These are phyloP conservation scores for Pitangus sulphuratus DNA, from an alignment of 2,797 vertebrate genomes.

Conservation along the genomic window DNA sequence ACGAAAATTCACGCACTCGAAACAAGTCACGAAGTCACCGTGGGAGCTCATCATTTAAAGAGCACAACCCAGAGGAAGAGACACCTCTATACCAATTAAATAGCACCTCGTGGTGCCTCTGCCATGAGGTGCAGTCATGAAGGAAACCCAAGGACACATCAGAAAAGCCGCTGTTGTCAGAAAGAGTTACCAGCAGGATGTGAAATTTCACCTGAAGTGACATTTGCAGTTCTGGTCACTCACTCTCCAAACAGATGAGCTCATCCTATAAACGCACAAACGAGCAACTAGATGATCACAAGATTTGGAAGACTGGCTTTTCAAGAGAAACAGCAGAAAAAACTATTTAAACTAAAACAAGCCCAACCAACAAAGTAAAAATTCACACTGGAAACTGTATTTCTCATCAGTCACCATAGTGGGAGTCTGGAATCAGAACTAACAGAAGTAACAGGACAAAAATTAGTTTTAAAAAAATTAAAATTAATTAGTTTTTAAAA, in stretches of 20 bases:
- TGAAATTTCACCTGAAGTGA: not conserved
- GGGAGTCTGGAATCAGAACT: not conserved
- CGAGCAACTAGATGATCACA: not conserved
- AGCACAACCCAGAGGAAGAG: not conserved
- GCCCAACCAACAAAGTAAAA: not conserved
- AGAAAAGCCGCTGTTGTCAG: not conserved
- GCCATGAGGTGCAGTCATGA: not conserved
- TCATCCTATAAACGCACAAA: not conserved
- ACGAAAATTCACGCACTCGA: not conserved
- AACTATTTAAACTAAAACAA: not conserved
- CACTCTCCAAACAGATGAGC: not conserved
- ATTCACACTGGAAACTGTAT: not conserved
- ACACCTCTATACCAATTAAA: not conserved
- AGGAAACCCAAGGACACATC: not conserved
- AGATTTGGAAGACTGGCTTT: not conserved
- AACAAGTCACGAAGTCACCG: not conserved
- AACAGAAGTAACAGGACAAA: not conserved
- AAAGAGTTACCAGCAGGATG: not conserved
- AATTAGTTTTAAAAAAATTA: not conserved
- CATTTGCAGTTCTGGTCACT: not conserved
- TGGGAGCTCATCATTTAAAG: not conserved
- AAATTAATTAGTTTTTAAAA: not conserved
- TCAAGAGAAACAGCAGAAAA: not conserved
- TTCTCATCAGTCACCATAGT: not conserved
- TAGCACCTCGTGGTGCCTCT: fast-evolving